Base-by-base conservation (phyloP, 64 coral and sea anemone genomes). In the Astreopora myriophthalma region DNA sequence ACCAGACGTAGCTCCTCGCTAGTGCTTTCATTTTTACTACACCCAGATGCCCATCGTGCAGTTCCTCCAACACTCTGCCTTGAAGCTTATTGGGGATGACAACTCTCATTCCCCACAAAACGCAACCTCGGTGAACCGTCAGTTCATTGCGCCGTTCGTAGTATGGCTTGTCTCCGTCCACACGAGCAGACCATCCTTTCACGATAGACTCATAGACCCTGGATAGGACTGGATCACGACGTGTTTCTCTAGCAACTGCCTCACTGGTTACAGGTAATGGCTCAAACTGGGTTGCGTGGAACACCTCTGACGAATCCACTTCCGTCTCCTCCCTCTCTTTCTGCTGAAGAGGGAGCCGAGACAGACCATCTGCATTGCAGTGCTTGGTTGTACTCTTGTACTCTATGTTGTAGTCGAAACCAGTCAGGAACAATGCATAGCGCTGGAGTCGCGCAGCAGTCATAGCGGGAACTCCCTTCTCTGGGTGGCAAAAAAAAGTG, bases 301-400 rank as follows among this genome's bases (percentile, higher is more conserved):
- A 92, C 37, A 73, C 78, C 34, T 92, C 79, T 23, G 84, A 86
- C 33, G 64, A 68, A 51, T 86, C 84, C n/a, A 84, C 49, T 74
- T 70, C 52, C 35, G 6, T 48, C 37, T 87, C 60, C 11, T 52
- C 76, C 32, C 25, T 69, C 85, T 82, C 84, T 52, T 80, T 51
- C 34, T 94, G 84, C 55, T 91, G 76, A 24, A 88, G 48, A 6
- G 92, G 92, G 7, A 94, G 92, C 37, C 85, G 63, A 25, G 92
- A 94, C 66, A 88, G 74, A 14, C 85, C 91, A 87, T 93, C 91
- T 69, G 91, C 91, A 52, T 93, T 88, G 77, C 84, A 87, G 26
- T 89, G 72, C 16, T 66, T 61, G 26, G 34, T 73, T 10, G 25
- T 73, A 17, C 0, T 75, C 16, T 42, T 39, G 20, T 44, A 75